Base-by-base conservation (phyloP, 2,797 vertebrate genomes). In the Hippocampus kuda region DNA sequence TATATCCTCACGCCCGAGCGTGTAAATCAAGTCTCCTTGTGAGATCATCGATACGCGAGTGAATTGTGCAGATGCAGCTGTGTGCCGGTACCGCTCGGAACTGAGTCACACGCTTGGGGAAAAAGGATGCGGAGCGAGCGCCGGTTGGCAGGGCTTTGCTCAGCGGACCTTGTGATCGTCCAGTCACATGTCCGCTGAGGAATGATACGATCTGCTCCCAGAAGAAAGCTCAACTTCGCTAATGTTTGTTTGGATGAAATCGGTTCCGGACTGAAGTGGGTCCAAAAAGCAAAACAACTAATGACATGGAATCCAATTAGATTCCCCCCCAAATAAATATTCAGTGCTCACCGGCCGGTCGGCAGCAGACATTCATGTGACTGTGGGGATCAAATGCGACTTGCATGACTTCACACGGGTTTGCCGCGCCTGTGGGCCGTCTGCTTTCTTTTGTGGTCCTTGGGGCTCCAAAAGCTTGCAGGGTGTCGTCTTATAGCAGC, bases 161-260 rank as follows among this genome's bases (percentile, higher is more conserved):
- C 70, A 46, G 72, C 26, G 13, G 71, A 76, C 71, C 86, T 74
- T 86, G 77, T 88, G 88, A 91, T 89, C 78, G 24, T 71, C 74
- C 73, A 77, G 81, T 91, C 89, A 90, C 86, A 88, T 90, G 90
- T 76, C 81, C 82, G 67, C 56, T n/a, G 72, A 71, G 78, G 74
- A 86, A 76, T 16, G 56, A 24, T 74, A 72, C 67, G 65, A 82
- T 77, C 46, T 8, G 4, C 27, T 53, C 72, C 51, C 27, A 68
- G 69, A 46, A 67, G 72, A 65, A 68, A 68, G 44, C 53, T 70
- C 72, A 65, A 44, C 7, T 69, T 75, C 73, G 75, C 54, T 71
- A 41, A 5, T 75, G 72, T 70, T 54, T 73, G 63, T 56, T 24
- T 38, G 11, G 24, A 42, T 38, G 41, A 61, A 64, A 68, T 77